Evolutionary conservation across 2,113 vertebrate species (phyloP).

Genomic region (Collichthys lucidus): DNA sequence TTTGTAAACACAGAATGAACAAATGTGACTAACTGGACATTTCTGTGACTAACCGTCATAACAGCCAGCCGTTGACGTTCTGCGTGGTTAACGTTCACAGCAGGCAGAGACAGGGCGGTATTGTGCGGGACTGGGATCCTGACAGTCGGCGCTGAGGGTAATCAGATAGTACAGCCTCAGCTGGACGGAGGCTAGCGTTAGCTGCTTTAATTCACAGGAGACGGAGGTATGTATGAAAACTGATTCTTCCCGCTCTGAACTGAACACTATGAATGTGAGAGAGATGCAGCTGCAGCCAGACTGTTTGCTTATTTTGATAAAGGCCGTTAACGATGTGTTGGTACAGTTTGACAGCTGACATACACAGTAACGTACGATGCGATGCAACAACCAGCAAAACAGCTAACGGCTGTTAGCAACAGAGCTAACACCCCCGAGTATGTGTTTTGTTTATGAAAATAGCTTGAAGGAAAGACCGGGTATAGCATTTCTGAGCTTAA

Average conservation of each 20-base stretch:
- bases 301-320: neutral
- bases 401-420: neutral
- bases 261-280: neutral
- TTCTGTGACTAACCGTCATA: neutral
- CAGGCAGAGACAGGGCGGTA: neutral
- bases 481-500: accelerated
- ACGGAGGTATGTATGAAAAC: constrained; percentile 58
- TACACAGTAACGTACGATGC: constrained; percentile 17
- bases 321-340: neutral
- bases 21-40: neutral
- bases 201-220: constrained; percentile 48
- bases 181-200: constrained; percentile 49
- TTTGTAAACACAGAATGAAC: neutral
- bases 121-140: constrained; percentile 3
- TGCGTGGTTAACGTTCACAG: neutral
- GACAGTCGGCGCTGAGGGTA: constrained; percentile 53
- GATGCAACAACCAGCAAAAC: constrained; percentile 29
- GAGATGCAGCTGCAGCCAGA: too few relatives aligned
- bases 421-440: neutral
- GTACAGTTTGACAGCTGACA: constrained; percentile 57
- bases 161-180: accelerated
- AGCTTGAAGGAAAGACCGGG: accelerated
- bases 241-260: accelerated
- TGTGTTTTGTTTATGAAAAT: neutral
- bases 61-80: neutral